phyloP scores from a whole-genome alignment of 2,888 invertebrate genomes.

The Erynnis tages region DNA sequence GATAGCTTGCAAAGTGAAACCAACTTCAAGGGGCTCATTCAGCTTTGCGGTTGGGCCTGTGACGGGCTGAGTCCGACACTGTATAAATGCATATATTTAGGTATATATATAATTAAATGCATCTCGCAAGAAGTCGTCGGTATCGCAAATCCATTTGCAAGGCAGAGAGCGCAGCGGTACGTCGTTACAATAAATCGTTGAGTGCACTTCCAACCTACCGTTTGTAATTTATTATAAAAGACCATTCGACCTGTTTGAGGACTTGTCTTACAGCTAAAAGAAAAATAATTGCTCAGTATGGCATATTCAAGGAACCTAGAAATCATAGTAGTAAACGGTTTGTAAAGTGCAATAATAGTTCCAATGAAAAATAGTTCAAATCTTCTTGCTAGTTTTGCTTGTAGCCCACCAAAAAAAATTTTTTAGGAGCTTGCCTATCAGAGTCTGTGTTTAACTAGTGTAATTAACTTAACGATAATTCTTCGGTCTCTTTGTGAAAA shows the following conservation, averaged over 20 bases:
- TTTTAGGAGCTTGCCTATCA: neutral
- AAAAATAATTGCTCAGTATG: neutral
- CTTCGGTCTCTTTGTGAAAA: neutral
- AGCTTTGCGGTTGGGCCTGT: too few relatives aligned
- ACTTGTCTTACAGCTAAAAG: neutral
- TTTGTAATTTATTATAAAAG: conserved; percentile 45
- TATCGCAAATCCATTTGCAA: conserved; percentile 53
- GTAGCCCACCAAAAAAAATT: neutral
- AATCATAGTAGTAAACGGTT: too few relatives aligned
- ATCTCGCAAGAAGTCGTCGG: conserved; percentile 34
- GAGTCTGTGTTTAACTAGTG: neutral
- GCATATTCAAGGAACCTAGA: too few relatives aligned
- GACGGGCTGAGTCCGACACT: too few relatives aligned
- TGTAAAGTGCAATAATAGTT: too few relatives aligned
- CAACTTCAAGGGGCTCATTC: too few relatives aligned
- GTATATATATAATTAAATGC: conserved; percentile 28
- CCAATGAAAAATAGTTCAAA: too few relatives aligned
- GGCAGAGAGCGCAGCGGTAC: conserved; percentile 52
- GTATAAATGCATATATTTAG: too few relatives aligned
- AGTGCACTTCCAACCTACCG: conserved; percentile 59
- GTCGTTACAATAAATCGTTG: conserved; percentile 65
- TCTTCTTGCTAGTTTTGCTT: too few relatives aligned
- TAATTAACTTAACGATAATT: neutral
- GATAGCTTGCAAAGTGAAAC: too few relatives aligned
- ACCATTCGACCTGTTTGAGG: conserved; percentile 12